A percentile compares a stretch with the other conserved stretches of the same genome.
Conservation (phyloP, 2,797 vertebrate genomes). For the Setipinna tenuifilis region DNA sequence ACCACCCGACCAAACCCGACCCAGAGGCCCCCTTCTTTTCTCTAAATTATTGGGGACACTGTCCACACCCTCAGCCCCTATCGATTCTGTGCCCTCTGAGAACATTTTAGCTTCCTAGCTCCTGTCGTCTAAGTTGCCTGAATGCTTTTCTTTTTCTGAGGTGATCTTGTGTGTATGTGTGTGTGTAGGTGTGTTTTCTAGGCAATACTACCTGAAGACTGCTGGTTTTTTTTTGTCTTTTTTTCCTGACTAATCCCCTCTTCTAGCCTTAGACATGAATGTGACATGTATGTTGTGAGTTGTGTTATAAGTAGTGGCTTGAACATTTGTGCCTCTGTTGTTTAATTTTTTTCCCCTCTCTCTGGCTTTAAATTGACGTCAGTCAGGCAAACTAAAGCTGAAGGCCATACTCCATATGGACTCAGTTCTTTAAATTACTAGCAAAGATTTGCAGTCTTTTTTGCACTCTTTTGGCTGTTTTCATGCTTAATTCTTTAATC, state of each 20-base stretch:
- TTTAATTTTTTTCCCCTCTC: constrained; percentile 59
- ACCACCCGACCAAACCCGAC: background rate
- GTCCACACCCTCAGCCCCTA: background rate
- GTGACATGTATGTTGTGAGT: background rate
- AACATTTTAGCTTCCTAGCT: background rate
- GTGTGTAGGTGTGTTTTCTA: constrained; percentile 38
- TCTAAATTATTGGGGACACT: constrained; percentile 1
- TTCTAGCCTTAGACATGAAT: constrained; percentile 28
- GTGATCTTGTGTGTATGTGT: background rate
- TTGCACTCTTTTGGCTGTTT: background rate
- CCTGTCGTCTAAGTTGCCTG: constrained; percentile 44
- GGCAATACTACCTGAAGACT: constrained; percentile 49
- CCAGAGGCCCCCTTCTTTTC: background rate
- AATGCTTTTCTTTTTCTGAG: constrained; percentile 14
- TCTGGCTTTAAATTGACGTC: constrained; percentile 59
- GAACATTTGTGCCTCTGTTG: background rate
- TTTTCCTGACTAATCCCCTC: constrained; percentile 17
- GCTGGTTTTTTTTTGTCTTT: constrained; percentile 45
- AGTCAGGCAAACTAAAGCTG: constrained; percentile 44
- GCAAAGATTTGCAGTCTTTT: no score
- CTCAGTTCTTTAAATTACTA: background rate
- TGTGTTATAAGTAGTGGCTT: background rate
- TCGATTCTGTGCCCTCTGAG: background rate
- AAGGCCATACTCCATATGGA: background rate
- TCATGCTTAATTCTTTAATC: background rate